These are phyloP conservation scores for Andrena bucephala DNA, from an alignment of 2,888 invertebrate genomes.

Conservation along the genomic window DNA sequence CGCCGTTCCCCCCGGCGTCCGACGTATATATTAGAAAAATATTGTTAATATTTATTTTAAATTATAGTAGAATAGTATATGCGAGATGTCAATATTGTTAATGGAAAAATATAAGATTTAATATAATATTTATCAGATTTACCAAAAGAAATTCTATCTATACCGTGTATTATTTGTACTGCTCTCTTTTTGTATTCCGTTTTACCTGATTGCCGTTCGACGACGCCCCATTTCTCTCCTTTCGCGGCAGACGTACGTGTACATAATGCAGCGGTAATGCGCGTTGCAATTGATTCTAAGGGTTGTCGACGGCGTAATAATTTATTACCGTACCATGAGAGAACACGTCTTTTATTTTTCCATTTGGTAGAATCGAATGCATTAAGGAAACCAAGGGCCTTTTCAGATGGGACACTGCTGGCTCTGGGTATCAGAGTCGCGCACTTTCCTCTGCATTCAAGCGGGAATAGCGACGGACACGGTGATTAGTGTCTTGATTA, in stretches of 20 bases:
- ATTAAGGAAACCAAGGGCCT: not conserved
- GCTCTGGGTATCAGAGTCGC: not conserved
- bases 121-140: conserved; percentile 49
- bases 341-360: conserved; percentile 61
- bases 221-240: conserved; percentile 18
- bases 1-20: conserved; percentile 29
- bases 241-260: conserved; percentile 29
- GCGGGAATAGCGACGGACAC: not conserved
- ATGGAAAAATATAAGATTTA: conserved; percentile 64
- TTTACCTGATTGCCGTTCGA: conserved; percentile 30
- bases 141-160: conserved; percentile 38
- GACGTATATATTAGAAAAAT: conserved; percentile 42
- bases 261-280: conserved; percentile 44
- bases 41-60: conserved; percentile 63
- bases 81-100: conserved; percentile 62
- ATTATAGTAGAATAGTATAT: conserved; percentile 45
- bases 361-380: conserved; percentile 46
- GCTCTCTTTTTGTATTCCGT: conserved; percentile 38
- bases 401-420: conserved; percentile 1
- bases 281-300: conserved; percentile 29
- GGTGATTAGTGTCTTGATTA: not conserved
- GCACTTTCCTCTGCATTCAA: not conserved
- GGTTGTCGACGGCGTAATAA: conserved; percentile 23
- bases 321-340: conserved; percentile 38
- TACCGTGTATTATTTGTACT: conserved; percentile 36